phyloP scores from a whole-genome alignment of 2,888 invertebrate species.

The Leptodirus hochenwartii region DNA sequence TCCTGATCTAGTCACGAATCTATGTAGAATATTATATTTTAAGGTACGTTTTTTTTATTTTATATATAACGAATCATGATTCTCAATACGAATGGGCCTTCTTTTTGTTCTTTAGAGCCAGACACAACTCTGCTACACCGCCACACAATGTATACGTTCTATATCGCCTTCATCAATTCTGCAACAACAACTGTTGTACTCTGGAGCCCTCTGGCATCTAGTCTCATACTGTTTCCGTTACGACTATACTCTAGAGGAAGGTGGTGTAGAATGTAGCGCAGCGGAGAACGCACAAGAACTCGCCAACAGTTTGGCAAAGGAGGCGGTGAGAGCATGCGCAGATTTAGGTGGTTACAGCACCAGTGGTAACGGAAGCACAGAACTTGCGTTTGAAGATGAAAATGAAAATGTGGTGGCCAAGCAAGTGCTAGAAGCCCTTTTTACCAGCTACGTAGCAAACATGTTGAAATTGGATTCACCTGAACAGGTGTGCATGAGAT shows the following conservation, averaged over 20 bases:
- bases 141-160: constrained; percentile 79
- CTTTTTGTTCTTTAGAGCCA: constrained; percentile 57
- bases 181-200: constrained; percentile 65
- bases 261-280: constrained; percentile 73
- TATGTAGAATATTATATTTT: constrained; percentile 71
- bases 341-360: constrained; percentile 52
- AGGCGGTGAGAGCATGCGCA: constrained; percentile 69
- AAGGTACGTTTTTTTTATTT: constrained; percentile 35
- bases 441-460: constrained; percentile 76
- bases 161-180: constrained; percentile 71
- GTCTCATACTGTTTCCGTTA: constrained; percentile 81
- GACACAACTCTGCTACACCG: constrained; percentile 65
- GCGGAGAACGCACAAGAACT: constrained; percentile 82
- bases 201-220: constrained; percentile 84
- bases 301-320: constrained; percentile 80
- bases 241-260: constrained; percentile 94
- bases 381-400: constrained; percentile 31
- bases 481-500: constrained; percentile 40
- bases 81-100: constrained; percentile 1
- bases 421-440: constrained; percentile 41
- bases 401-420: constrained; percentile 37
- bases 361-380: constrained; percentile 9
- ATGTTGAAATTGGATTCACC: constrained; percentile 50
- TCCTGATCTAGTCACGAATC: constrained; percentile 72
- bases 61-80: constrained; percentile 7